Conservation (phyloP, 2,888 invertebrate species). For the Cryptus viduatorius region DNA sequence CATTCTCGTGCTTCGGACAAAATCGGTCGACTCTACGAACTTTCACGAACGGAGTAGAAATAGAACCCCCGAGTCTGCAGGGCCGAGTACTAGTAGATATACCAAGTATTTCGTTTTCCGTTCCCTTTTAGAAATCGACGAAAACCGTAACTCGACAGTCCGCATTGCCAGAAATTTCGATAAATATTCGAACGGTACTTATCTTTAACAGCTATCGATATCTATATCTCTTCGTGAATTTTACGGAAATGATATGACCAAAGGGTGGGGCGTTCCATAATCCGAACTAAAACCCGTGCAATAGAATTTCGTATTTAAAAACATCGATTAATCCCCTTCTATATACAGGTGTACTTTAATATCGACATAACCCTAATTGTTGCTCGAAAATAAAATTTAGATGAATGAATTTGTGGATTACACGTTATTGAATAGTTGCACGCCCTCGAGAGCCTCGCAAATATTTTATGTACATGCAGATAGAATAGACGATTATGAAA, state of each 20-base stretch:
- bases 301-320: constrained; percentile 56
- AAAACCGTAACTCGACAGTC: background rate
- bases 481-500: constrained; percentile 33
- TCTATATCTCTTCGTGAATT: background rate
- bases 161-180: background rate
- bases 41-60: constrained; percentile 78
- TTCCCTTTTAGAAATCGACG: constrained; percentile 5
- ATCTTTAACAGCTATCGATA: background rate
- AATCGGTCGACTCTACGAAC: constrained; percentile 80
- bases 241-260: constrained; percentile 78
- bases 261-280: constrained; percentile 51
- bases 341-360: background rate
- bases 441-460: background rate
- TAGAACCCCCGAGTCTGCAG: constrained; percentile 64
- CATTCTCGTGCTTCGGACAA: constrained; percentile 82
- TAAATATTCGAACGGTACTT: constrained; percentile 1
- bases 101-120: background rate
- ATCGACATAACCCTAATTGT: background rate
- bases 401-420: background rate
- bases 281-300: constrained; percentile 46
- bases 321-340: constrained; percentile 34
- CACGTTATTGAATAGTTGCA: background rate
- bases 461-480: background rate
- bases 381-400: background rate
- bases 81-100: constrained; percentile 24